Base-by-base conservation (phyloP, 1,140 invertebrate genomes). In the Eriocheir sinensis region DNA sequence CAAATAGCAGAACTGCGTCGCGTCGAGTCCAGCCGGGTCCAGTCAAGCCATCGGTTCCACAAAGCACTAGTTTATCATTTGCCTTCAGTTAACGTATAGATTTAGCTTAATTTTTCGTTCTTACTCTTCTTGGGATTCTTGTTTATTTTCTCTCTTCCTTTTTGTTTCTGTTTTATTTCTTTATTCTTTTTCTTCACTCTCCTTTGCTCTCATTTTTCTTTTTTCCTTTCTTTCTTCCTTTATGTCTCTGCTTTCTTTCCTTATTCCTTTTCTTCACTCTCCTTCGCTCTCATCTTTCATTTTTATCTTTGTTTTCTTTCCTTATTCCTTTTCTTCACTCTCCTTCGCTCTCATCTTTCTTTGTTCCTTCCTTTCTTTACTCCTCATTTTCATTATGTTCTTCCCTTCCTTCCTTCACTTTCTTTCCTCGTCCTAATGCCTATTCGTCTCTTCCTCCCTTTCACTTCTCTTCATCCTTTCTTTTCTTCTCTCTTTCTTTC, bases 241-340 rank as follows among this genome's bases (percentile, higher is more conserved):
- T 53, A 53, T 17, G 48, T 21, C 48, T 3, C 15, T 48, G 4
- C 15, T 48, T 48, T 4, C 44, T 15, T 48, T 48, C 4, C 44
- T 17, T 53, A 53, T 3, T 53, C 9, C 21, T 53, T 53, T 53
- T 9, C 48, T 53, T n/a, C n/a, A 30, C 8, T 91, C 44, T 85
- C 44, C 34, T 34, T 92, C 41, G 81, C 48, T 60, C 40, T 12
- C n/a, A n/a, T n/a, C n/a, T n/a, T n/a, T n/a, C n/a, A n/a, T n/a
- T n/a, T n/a, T n/a, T n/a, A n/a, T n/a, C n/a, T n/a, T n/a, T n/a
- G n/a, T n/a, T n/a, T n/a, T n/a, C n/a, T n/a, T n/a, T n/a, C n/a
- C n/a, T n/a, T n/a, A n/a, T n/a, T n/a, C 48, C 48, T 53, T 53
- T 83, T 85, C 90, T 85, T n/a, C n/a, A 30, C 8, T 91, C 44